These are phyloP conservation scores for Hippocampus zosterae DNA, from an alignment of 2,113 vertebrate genomes.

Conservation along the genomic window DNA sequence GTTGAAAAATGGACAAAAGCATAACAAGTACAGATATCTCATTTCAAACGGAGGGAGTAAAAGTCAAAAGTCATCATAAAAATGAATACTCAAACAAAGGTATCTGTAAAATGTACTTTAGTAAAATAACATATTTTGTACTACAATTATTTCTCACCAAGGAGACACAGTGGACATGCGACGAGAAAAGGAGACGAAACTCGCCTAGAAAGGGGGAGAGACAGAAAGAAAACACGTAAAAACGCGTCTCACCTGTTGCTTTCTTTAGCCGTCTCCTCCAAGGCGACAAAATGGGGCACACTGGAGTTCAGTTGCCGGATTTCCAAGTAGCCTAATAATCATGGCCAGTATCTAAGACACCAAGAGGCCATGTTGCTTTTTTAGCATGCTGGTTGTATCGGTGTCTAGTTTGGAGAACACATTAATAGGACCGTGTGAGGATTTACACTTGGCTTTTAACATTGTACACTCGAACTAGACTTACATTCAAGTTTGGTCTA, in stretches of 20 bases:
- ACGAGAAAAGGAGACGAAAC: no score
- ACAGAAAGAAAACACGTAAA: neutral
- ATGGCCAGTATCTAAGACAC: neutral
- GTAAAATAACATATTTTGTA: no score
- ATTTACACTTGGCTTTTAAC: conserved; percentile 11
- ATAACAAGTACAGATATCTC: no score
- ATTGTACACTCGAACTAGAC: neutral
- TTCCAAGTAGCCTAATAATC: neutral
- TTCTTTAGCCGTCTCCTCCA: conserved; percentile 35
- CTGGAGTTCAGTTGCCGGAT: neutral
- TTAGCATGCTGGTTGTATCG: neutral
- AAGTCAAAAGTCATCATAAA: no score
- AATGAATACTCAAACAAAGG: no score
- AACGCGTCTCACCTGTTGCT: conserved; percentile 46
- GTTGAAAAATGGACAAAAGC: no score
- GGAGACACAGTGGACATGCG: no score
- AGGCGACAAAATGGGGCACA: conserved; percentile 28
- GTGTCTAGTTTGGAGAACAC: conserved; percentile 3
- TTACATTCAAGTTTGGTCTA: neutral
- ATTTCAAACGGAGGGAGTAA: no score
- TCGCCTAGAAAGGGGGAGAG: neutral
- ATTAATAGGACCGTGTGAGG: conserved; percentile 2
- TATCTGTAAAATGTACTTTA: no score
- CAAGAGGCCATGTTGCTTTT: neutral
- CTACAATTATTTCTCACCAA: no score